Evolutionary conservation across 1,140 invertebrate genomes (phyloP).

Genomic region (Vanessa atalanta): DNA sequence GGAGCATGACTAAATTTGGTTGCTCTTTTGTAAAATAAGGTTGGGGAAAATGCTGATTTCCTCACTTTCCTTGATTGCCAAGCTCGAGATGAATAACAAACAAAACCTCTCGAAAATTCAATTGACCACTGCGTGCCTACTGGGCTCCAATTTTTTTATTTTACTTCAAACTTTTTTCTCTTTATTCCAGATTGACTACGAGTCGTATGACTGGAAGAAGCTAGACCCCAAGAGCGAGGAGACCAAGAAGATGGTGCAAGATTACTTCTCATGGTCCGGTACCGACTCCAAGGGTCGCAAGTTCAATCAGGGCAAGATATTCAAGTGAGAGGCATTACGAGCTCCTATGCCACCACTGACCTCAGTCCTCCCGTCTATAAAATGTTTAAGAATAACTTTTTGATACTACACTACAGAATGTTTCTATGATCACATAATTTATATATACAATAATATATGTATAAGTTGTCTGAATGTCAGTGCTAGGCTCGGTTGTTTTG

Average conservation of each 20-base stretch:
- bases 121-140: no score
- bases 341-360: background rate
- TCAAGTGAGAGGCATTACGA: slow-evolving; percentile 89
- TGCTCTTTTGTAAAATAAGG: no score
- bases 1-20: no score
- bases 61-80: no score
- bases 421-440: slow-evolving; percentile 10
- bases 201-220: slow-evolving; percentile 98
- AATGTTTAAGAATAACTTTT: slow-evolving; percentile 11
- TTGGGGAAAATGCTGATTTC: no score
- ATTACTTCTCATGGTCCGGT: slow-evolving; percentile 97
- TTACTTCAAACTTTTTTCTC: no score
- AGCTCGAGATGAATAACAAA: no score
- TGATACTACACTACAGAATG: slow-evolving; percentile 17
- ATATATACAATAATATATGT: slow-evolving; percentile 1
- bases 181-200: slow-evolving; percentile 90
- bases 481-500: background rate
- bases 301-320: slow-evolving; percentile 99
- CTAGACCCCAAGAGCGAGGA: slow-evolving; percentile 90
- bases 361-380: background rate
- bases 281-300: slow-evolving; percentile 92
- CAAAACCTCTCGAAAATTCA: no score
- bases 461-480: background rate
- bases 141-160: no score
- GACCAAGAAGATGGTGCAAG: slow-evolving; percentile 94